Percentiles rank a stretch among this genome's conserved stretches.
phyloP scores from a whole-genome alignment of 2,888 invertebrate genomes.

The Calameuta filiformis region DNA sequence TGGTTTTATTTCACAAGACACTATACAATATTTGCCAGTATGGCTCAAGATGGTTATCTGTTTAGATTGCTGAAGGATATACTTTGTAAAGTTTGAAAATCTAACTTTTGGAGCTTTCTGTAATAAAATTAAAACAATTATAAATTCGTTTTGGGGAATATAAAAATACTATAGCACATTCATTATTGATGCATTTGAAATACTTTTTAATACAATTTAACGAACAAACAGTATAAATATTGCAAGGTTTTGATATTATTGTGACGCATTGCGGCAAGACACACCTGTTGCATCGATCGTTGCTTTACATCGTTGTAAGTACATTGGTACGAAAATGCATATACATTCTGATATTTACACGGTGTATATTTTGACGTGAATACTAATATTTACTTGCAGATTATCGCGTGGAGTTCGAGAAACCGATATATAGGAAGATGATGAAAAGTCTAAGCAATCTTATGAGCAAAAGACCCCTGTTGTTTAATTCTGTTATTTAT shows the following conservation, averaged over 20 bases:
- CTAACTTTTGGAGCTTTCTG: no score
- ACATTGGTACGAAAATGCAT: neutral
- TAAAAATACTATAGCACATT: no score
- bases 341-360: neutral
- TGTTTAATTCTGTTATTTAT: slow-evolving; percentile 73
- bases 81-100: neutral
- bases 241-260: no score
- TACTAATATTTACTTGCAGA: neutral
- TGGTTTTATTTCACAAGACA: slow-evolving; percentile 7
- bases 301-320: neutral
- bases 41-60: neutral
- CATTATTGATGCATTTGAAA: no score
- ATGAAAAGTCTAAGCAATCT: slow-evolving; percentile 26
- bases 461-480: slow-evolving; percentile 42
- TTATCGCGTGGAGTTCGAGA: slow-evolving; percentile 9
- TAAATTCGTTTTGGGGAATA: no score
- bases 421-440: slow-evolving; percentile 38
- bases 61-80: neutral
- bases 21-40: neutral
- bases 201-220: no score
- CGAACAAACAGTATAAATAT: no score
- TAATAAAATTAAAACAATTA: no score
- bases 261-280: neutral
- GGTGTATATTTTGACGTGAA: neutral
- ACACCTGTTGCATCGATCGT: neutral